Evolutionary conservation across 2,888 invertebrate genomes (phyloP).

Genomic region (Cyclophora punctaria): DNA sequence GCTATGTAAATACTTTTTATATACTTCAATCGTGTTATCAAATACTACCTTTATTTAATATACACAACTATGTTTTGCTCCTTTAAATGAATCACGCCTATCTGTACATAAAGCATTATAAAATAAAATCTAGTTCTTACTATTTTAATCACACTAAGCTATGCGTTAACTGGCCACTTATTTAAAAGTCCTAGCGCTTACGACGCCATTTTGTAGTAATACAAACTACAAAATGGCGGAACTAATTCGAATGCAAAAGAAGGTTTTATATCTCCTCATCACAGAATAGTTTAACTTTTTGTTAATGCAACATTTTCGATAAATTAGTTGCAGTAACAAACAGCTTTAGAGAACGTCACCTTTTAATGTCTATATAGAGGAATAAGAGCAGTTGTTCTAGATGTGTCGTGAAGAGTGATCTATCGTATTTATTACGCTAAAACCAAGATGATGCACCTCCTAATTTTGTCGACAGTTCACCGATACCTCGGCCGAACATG

Average conservation of each 20-base stretch:
- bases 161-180: slow-evolving; percentile 56
- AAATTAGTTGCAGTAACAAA: slow-evolving; percentile 34
- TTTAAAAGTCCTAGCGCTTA: slow-evolving; percentile 36
- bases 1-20: slow-evolving; percentile 47
- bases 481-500: slow-evolving; percentile 92
- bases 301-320: slow-evolving; percentile 28
- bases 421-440: slow-evolving; percentile 61
- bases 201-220: slow-evolving; percentile 42
- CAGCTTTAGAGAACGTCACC: slow-evolving; percentile 36
- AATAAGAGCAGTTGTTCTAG: slow-evolving; percentile 34
- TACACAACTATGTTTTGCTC: slow-evolving; percentile 58
- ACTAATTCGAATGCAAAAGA: slow-evolving; percentile 39
- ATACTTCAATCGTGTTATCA: slow-evolving; percentile 61
- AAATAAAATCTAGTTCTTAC: slow-evolving; percentile 67
- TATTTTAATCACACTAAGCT: slow-evolving; percentile 63
- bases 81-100: slow-evolving; percentile 61
- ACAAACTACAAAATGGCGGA: slow-evolving; percentile 42
- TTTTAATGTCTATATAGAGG: slow-evolving; percentile 42
- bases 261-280: slow-evolving; percentile 45
- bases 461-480: slow-evolving; percentile 91
- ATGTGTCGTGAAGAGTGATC: slow-evolving; percentile 23
- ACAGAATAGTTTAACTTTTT: slow-evolving; percentile 48
- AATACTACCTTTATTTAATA: slow-evolving; percentile 68
- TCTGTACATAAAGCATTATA: slow-evolving; percentile 71
- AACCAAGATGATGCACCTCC: slow-evolving; percentile 91